These are phyloP conservation scores for Amitus sp. DNA, from an alignment of 2,888 invertebrate genomes.

Conservation along the genomic window DNA sequence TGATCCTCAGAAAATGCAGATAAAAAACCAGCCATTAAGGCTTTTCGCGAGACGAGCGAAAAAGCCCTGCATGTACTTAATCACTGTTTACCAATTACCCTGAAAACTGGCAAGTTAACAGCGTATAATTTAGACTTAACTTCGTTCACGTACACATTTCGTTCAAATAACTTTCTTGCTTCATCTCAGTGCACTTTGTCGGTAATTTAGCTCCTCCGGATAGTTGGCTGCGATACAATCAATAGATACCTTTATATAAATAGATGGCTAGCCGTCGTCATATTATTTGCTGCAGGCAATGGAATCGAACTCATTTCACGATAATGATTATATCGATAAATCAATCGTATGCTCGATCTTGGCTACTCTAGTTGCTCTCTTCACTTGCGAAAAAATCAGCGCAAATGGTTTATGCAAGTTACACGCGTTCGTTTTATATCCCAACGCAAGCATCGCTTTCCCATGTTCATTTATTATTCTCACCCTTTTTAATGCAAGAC, in stretches of 20 bases:
- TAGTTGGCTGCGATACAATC: slow-evolving; percentile 37
- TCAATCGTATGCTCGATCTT: slow-evolving; percentile 38
- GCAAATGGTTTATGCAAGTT: slow-evolving; percentile 11
- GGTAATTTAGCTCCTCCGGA: slow-evolving; percentile 37
- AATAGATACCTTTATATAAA: slow-evolving; percentile 40
- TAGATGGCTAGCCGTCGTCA: slow-evolving; percentile 37
- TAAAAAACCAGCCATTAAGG: no score
- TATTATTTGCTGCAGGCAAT: slow-evolving; percentile 38
- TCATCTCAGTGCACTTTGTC: slow-evolving; percentile 33
- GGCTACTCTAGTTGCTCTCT: slow-evolving; percentile 20
- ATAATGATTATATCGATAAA: slow-evolving; percentile 37
- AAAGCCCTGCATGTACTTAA: slow-evolving; percentile 26
- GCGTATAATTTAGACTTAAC: slow-evolving; percentile 34
- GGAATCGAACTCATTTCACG: slow-evolving; percentile 41
- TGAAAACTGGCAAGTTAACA: slow-evolving; percentile 38
- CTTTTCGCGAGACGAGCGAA: background rate
- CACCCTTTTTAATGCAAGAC: no score
- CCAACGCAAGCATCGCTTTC: no score
- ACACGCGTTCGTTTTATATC: no score
- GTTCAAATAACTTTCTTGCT: slow-evolving; percentile 36
- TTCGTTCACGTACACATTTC: slow-evolving; percentile 24
- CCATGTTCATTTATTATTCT: no score
- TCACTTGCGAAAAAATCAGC: slow-evolving; percentile 33
- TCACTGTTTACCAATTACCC: slow-evolving; percentile 35
- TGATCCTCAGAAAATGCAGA: no score